A percentile compares a stretch with the other conserved stretches of the same genome.
Conservation (phyloP, 2,888 invertebrate species). For the Craniophora ligustri region DNA sequence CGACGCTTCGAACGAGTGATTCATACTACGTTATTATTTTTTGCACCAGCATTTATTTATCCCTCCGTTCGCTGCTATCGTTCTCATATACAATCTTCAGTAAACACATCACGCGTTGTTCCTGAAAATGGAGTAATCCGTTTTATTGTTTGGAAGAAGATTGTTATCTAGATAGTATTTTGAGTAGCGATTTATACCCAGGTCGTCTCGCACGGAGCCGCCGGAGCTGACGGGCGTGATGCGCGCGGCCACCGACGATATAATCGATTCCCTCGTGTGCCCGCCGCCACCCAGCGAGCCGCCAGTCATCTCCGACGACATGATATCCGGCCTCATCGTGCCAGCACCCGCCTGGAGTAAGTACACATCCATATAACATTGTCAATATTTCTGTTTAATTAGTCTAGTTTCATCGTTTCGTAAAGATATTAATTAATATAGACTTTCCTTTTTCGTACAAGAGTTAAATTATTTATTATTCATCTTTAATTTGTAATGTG, state of each 20-base stretch:
- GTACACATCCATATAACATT: constrained; percentile 71
- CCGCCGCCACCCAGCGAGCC: constrained; percentile 98
- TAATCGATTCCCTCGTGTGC: constrained; percentile 98
- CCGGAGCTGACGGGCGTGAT: constrained; percentile 93
- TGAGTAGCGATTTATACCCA: constrained; percentile 60
- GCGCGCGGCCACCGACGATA: constrained; percentile 97
- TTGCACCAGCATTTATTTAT: constrained; percentile 40
- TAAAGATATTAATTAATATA: too few relatives aligned
- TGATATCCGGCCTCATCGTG: constrained; percentile 98
- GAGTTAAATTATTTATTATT: background rate
- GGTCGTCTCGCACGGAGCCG: constrained; percentile 94
- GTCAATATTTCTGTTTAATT: constrained; percentile 6
- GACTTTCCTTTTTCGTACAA: background rate
- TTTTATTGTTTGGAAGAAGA: constrained; percentile 31
- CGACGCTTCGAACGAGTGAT: constrained; percentile 44
- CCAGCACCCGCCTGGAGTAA: constrained; percentile 98
- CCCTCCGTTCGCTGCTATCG: constrained; percentile 15
- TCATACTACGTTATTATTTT: constrained; percentile 48
- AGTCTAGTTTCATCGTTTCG: background rate
- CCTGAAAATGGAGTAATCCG: constrained; percentile 39
- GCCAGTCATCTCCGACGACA: constrained; percentile 97
- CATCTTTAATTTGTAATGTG: constrained; percentile 3
- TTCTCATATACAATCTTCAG: constrained; percentile 34
- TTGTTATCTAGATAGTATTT: constrained; percentile 47
- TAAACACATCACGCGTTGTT: constrained; percentile 48